phyloP scores from a whole-genome alignment of 2,797 vertebrate species.

The Syndactyla subalaris region DNA sequence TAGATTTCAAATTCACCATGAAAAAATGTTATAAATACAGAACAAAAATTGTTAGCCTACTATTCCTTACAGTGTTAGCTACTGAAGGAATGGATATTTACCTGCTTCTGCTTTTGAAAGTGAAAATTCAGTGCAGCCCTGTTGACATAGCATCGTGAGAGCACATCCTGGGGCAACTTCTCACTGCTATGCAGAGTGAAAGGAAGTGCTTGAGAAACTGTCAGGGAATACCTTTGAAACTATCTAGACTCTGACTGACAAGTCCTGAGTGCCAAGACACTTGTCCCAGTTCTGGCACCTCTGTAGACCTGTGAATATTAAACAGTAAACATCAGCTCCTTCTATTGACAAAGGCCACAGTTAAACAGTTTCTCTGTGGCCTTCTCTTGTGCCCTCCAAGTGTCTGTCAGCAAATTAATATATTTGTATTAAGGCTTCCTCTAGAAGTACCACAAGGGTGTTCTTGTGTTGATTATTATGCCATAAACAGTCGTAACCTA shows the following conservation, averaged over 20 bases:
- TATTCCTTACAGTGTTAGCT: neutral
- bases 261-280: neutral
- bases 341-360: neutral
- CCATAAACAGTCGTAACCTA: neutral
- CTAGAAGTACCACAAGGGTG: neutral
- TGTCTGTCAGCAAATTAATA: neutral
- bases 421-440: neutral
- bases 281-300: neutral
- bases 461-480: neutral
- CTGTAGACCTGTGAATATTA: neutral
- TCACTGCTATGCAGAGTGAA: conserved; percentile 18
- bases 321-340: neutral
- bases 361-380: neutral
- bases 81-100: neutral
- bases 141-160: neutral
- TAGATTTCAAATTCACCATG: neutral
- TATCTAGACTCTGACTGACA: neutral
- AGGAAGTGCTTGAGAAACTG: conserved; percentile 21
- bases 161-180: neutral
- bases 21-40: neutral
- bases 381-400: neutral
- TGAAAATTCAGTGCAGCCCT: neutral
- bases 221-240: neutral
- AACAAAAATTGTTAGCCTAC: neutral
- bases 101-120: neutral